Base-by-base conservation (phyloP, 2,113 vertebrate genomes). In the Ceyx cyanopectus region DNA sequence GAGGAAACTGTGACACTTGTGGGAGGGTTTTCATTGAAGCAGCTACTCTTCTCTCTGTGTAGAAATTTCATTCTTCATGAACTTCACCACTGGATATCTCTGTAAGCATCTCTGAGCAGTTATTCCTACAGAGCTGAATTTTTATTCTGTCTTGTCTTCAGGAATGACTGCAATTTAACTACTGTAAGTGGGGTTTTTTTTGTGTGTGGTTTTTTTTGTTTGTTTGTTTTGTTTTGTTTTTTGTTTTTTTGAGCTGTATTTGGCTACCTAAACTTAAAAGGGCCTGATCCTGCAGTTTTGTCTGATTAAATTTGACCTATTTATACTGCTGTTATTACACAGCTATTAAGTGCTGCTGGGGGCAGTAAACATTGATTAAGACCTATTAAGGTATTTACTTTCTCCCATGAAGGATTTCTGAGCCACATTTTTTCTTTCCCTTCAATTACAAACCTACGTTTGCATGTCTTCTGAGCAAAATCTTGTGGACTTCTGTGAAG, bases 281-380 rank as follows among this genome's bases (percentile, higher is more conserved):
- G 30, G 26, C n/a, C 69, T 41, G 27, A 48, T 93, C 54, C 54
- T 79, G 17, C 24, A 79, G 7, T 65, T 92, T 66, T 88, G 27
- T 29, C 17, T 12, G n/a, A 7, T 4, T 54, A 48, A 84, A 14
- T 79, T 62, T 82, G 50, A 48, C 50, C 50, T 73, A 7, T 89
- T 85, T 73, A 37, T 12, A 8, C 8, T 77, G 51, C 46, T 86
- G 41, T 74, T 74, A 34, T 40, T 83, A 50, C 14, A 48, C 29
- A 50, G 30, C 23, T 57, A 7, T 32, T 32, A 75, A 61, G 43
- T 37, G 48, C 40, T 91, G 20, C 68, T 61, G 30, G 27, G 24
- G 41, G n/a, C 50, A 89, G 62, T 66, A 90, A 86, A 62, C 92
- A 86, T 53, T 67, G 68, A 80, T 86, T 78, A 81, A 93, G 19